Evolutionary conservation across 2,113 vertebrate genomes (phyloP).

Genomic region (Anhinga rufa): DNA sequence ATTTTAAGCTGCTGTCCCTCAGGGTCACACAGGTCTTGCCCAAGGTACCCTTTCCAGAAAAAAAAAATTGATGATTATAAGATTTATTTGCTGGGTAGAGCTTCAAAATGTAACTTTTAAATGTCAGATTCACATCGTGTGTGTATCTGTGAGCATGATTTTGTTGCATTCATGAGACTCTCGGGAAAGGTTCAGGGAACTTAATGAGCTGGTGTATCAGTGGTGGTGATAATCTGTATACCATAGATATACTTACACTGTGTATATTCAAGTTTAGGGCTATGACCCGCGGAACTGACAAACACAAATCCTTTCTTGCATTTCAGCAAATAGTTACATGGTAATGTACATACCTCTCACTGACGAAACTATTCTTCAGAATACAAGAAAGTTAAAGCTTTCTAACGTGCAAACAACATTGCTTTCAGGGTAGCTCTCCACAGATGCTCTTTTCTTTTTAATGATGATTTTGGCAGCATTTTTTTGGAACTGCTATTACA

Average conservation of each 20-base stretch:
- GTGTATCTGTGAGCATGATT: not conserved
- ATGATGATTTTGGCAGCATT: not conserved
- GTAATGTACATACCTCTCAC: not conserved
- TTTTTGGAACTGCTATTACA: not conserved
- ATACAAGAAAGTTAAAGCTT: not conserved
- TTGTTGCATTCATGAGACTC: not conserved
- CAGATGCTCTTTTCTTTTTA: not conserved
- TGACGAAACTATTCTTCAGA: not conserved
- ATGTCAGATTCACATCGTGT: not conserved
- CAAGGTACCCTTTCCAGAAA: not conserved
- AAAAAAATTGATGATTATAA: not conserved
- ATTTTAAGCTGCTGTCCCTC: not conserved
- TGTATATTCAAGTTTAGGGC: not conserved
- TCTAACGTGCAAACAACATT: not conserved
- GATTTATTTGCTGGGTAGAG: not conserved
- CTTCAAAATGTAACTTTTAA: not conserved
- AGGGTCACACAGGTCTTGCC: not conserved
- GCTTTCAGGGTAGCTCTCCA: not conserved
- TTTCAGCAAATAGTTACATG: not conserved
- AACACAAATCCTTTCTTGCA: not conserved
- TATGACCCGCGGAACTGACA: not conserved
- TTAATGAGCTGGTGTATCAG: not conserved
- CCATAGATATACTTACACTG: not conserved
- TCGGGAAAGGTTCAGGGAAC: not conserved
- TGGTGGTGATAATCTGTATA: not conserved